Conservation (phyloP, 2,888 invertebrate species). For the Erpobdella octoculata region DNA sequence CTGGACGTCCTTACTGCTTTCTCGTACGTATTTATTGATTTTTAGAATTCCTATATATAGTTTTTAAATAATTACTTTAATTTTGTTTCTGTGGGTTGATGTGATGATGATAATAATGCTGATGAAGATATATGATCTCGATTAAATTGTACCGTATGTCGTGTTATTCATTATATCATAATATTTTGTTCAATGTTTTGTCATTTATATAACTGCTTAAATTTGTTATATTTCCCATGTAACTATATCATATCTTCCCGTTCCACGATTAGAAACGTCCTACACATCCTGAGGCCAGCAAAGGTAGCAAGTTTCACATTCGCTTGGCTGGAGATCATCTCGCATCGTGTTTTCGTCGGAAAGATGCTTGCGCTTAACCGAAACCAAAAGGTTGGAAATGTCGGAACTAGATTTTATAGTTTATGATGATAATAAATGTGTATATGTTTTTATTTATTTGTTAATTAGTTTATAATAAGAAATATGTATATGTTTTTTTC, state of each 20-base stretch:
- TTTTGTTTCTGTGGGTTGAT: too few species aligned
- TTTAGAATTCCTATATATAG: background rate
- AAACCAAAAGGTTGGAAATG: conserved; percentile 79
- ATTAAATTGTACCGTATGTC: background rate
- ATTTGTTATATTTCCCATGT: background rate
- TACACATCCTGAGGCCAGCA: conserved; percentile 82
- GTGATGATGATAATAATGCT: background rate
- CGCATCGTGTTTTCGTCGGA: conserved; percentile 89
- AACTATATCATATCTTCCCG: conserved; percentile 20
- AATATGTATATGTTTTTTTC: background rate
- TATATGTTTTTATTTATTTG: background rate
- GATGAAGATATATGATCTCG: background rate
- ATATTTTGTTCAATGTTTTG: background rate
- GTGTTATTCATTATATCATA: background rate
- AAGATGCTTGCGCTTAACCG: conserved; percentile 67
- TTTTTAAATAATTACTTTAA: background rate
- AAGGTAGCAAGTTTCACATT: conserved; percentile 93
- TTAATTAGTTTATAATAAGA: background rate
- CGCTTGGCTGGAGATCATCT: conserved; percentile 94
- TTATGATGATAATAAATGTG: too few species aligned
- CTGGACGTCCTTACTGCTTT: conserved; percentile 82
- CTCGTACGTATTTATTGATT: conserved; percentile 58
- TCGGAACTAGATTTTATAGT: too few species aligned
- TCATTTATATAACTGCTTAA: background rate
- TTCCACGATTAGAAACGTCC: conserved; percentile 61